These are phyloP conservation scores for Phengaris alcon DNA, from an alignment of 2,888 invertebrate genomes.

Conservation along the genomic window DNA sequence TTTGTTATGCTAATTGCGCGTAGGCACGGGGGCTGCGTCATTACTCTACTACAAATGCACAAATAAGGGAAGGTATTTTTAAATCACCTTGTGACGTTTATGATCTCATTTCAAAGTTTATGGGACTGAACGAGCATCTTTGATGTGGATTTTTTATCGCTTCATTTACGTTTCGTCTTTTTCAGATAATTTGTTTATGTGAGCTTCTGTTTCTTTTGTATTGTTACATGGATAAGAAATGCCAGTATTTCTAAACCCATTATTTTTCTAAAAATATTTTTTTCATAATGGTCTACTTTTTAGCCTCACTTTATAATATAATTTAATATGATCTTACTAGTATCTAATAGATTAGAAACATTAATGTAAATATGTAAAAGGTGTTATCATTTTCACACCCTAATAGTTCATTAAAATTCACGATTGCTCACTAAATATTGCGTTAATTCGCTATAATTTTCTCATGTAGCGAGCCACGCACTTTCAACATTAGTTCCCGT, in stretches of 20 bases:
- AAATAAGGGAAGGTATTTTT: constrained; percentile 25
- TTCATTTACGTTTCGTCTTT: neutral
- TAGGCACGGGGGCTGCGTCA: constrained; percentile 32
- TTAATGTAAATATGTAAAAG: constrained; percentile 7
- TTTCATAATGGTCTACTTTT: neutral
- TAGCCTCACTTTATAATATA: too few relatives aligned
- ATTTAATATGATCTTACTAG: too few relatives aligned
- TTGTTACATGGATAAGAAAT: neutral
- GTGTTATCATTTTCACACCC: constrained; percentile 6
- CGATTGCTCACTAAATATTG: constrained; percentile 24
- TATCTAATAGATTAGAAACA: neutral
- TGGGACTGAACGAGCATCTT: constrained; percentile 24
- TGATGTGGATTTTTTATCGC: constrained; percentile 17
- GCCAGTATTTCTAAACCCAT: neutral
- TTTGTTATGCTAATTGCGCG: constrained; percentile 46
- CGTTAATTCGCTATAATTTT: constrained; percentile 25
- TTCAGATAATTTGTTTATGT: neutral
- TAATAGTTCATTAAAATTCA: constrained; percentile 22
- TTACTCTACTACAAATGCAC: constrained; percentile 30
- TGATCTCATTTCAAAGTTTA: constrained; percentile 29
- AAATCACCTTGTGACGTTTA: constrained; percentile 45
- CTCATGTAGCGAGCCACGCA: constrained; percentile 18
- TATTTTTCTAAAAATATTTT: neutral
- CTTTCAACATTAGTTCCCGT: constrained; percentile 26
- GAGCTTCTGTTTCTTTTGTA: neutral